Conservation (phyloP, 2,113 vertebrate genomes). For the Ictalurus punctatus region DNA sequence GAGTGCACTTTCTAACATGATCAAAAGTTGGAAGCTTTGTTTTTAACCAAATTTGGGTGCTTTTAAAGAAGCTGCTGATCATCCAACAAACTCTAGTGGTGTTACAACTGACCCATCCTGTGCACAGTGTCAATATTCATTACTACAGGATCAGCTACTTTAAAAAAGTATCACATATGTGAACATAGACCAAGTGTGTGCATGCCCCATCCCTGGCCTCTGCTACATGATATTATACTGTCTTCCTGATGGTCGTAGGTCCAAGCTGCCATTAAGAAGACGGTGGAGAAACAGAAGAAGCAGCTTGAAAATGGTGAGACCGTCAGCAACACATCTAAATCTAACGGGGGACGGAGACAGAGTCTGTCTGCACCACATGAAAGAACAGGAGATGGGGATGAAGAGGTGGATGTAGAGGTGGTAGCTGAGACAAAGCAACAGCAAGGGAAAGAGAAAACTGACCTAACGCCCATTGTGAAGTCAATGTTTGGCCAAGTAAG, state of each 20-base stretch:
- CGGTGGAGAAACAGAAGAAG: conserved; percentile 71
- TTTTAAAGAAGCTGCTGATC: conserved; percentile 5
- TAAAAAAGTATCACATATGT: background rate
- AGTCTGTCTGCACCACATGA: background rate
- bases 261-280: conserved; percentile 74
- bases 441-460: conserved; percentile 47
- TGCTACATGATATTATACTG: background rate
- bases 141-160: background rate
- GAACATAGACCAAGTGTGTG: too few relatives aligned
- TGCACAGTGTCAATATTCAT: background rate
- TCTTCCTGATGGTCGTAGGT: conserved; percentile 60
- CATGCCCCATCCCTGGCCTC: background rate
- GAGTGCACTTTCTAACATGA: background rate
- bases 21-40: too few relatives aligned
- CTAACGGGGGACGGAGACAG: conserved; percentile 43
- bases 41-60: background rate
- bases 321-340: conserved; percentile 8
- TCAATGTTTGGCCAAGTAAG: conserved; percentile 76
- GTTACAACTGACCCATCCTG: background rate
- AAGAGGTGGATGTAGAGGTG: conserved; percentile 42
- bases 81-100: background rate
- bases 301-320: conserved; percentile 46
- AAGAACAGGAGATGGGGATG: conserved; percentile 36
- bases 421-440: conserved; percentile 35
- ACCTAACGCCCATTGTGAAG: conserved; percentile 70